These are phyloP conservation scores for Hemicentrotus pulcherrimus DNA, from an alignment of 35 echinoderm and acorn worm species.

Conservation along the genomic window DNA sequence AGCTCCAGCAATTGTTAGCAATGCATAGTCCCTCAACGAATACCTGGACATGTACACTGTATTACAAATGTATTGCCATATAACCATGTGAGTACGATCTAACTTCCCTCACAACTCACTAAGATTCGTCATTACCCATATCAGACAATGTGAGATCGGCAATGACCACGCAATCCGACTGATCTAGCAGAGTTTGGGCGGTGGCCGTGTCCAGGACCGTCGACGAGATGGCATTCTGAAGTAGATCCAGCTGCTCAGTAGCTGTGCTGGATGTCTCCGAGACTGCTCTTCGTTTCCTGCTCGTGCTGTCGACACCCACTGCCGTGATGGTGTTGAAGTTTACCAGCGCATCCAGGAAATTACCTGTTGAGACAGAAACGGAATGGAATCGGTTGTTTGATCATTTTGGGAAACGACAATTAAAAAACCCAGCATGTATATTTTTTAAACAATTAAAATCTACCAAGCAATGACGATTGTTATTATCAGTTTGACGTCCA, in stretches of 20 bases:
- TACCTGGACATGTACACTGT: too few species aligned
- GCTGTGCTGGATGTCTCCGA: conserved; percentile 36
- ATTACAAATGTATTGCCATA: too few species aligned
- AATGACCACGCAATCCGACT: conserved; percentile 37
- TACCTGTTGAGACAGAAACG: conserved; percentile 29
- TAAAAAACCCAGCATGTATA: too few species aligned
- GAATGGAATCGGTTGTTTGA: too few species aligned
- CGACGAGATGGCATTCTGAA: conserved; percentile 23
- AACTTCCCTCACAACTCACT: not conserved
- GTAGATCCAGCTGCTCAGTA: conserved; percentile 48
- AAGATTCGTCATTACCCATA: conserved; percentile 33
- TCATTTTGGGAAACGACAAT: too few species aligned
- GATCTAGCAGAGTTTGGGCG: conserved; percentile 61
- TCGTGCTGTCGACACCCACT: not conserved
- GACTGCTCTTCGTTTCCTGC: conserved; percentile 25
- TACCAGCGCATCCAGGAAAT: conserved; percentile 55
- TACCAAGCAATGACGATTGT: too few species aligned
- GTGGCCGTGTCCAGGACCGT: conserved; percentile 53
- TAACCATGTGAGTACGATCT: too few species aligned
- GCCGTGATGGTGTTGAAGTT: conserved; percentile 55
- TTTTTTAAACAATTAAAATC: too few species aligned
- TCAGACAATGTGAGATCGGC: conserved; percentile 53
- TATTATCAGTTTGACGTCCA: too few species aligned
- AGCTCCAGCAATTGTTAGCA: too few species aligned
- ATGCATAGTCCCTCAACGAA: too few species aligned